Evolutionary conservation across 2,888 invertebrate species (phyloP), one percentile per base, ranked within the genome.

Genomic region (Strigamia maritima): DNA sequence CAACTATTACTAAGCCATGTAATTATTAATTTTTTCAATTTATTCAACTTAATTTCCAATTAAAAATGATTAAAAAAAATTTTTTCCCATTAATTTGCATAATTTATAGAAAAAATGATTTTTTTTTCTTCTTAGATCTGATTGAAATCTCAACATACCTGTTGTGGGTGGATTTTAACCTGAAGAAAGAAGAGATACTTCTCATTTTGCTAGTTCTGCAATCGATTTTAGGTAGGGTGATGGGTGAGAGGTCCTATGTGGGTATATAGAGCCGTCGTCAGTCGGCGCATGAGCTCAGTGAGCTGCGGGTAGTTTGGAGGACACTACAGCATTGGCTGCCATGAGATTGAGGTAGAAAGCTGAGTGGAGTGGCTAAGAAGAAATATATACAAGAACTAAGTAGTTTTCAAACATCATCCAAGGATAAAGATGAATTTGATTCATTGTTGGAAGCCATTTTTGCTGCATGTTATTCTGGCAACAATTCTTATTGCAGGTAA

Each of bases 151-250:
- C 49, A 49, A 49, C 49, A n/a, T 49, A 49, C 49, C 49, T 49
- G 49, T 14, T 16, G n/a, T 14, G 2, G 19, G 49, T 2, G n/a
- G 19, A n/a, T 49, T 49, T 49, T 49, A 49, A n/a, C 49, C n/a
- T 49, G 49, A 49, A n/a, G 19, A 49, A 49, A 16, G 49, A 49
- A n/a, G n/a, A 49, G 49, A 49, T 49, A 49, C 49, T 49, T n/a
- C 49, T 49, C 49, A 49, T 49, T 49, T 49, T 49, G 49, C 49
- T 49, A 49, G 49, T 49, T 49, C n/a, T 49, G n/a, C 49, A 19
- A 49, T 49, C 49, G 49, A 49, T 49, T 49, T 49, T 49, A 49
- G 49, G 49, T 49, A n/a, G 49, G 49, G 49, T n/a, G 49, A 49
- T 49, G 49, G 49, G 49, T 49, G 49, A 49, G 49, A 49, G 49